phyloP scores from a whole-genome alignment of 2,888 invertebrate genomes.

The Lapara coniferarum region DNA sequence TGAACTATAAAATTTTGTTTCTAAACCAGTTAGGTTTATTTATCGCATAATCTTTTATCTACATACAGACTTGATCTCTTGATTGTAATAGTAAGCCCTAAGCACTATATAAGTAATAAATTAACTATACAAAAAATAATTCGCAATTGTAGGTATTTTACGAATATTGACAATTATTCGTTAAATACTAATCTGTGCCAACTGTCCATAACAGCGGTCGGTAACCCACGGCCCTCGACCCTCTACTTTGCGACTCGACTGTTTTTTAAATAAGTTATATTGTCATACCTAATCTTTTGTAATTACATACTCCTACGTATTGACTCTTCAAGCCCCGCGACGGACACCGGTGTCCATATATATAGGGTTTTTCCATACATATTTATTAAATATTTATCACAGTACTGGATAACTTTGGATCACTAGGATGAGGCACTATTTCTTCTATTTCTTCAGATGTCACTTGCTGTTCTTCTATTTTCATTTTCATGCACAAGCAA shows the following conservation, averaged over 20 bases:
- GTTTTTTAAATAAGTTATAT: no score
- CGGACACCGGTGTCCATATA: no score
- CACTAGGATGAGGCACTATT: constrained; percentile 65
- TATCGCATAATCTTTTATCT: not conserved
- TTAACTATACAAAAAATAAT: not conserved
- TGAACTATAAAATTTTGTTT: not conserved
- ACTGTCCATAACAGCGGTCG: no score
- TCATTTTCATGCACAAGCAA: constrained; percentile 75
- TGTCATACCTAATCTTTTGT: no score
- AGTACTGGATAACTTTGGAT: constrained; percentile 33
- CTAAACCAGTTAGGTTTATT: not conserved
- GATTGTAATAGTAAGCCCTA: not conserved
- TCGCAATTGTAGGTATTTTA: no score
- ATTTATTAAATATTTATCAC: constrained; percentile 34
- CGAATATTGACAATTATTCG: no score
- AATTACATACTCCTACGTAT: no score
- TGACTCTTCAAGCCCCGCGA: no score
- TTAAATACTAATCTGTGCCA: no score
- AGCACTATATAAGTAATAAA: not conserved
- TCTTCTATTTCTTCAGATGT: constrained; percentile 73
- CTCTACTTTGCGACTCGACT: no score
- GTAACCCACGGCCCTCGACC: no score
- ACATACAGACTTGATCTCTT: not conserved
- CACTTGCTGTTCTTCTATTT: constrained; percentile 60
- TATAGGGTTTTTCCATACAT: no score